phyloP scores from a whole-genome alignment of 1,140 invertebrate species.

The Nephotettix cincticeps region DNA sequence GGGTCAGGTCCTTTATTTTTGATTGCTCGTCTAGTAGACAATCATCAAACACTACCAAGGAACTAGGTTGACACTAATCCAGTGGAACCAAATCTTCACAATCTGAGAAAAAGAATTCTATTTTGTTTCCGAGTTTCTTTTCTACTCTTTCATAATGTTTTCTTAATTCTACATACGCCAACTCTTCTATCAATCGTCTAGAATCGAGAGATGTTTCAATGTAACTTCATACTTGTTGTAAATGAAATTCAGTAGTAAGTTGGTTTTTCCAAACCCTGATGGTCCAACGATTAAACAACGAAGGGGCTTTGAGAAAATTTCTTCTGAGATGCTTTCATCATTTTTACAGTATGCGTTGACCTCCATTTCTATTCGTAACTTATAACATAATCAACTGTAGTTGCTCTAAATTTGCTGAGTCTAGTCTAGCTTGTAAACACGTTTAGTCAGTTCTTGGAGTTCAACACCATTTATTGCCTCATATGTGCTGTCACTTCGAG shows the following conservation, averaged over 20 bases:
- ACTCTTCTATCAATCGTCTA: not conserved
- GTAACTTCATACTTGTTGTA: not conserved
- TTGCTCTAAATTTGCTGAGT: no score
- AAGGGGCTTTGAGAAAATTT: not conserved
- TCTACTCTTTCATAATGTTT: not conserved
- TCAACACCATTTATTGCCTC: no score
- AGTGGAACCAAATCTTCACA: not conserved
- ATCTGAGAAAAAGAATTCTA: not conserved
- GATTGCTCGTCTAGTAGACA: not conserved
- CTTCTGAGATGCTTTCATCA: not conserved
- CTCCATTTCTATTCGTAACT: no score
- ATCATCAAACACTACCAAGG: no score
- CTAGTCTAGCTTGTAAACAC: no score
- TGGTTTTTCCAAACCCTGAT: not conserved
- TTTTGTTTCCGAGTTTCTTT: not conserved
- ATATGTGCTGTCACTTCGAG: no score
- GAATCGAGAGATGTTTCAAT: not conserved
- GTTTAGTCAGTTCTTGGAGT: no score
- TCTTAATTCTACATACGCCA: not conserved
- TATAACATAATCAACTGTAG: no score
- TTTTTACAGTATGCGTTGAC: not conserved
- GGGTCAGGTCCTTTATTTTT: constrained; percentile 1
- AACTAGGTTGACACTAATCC: not conserved
- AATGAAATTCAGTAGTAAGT: not conserved
- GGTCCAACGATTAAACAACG: not conserved